A percentile compares a stretch with the other conserved stretches of the same genome.
Conservation (phyloP, 37 sponge, comb jelly and placozoan genomes). For the Agelas oroides region DNA sequence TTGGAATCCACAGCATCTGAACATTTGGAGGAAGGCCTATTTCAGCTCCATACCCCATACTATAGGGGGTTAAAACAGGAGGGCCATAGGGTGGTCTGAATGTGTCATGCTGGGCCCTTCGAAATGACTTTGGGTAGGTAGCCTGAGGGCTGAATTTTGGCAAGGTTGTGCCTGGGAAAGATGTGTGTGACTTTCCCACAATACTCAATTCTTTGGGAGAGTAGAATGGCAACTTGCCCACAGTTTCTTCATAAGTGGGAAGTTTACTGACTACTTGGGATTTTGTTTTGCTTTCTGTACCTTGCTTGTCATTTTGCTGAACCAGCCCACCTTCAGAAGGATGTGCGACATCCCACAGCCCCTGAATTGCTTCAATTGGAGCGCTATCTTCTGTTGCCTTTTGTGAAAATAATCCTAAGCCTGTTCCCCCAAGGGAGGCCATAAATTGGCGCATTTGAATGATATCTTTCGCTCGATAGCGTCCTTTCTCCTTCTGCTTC, state of each 20-base stretch:
- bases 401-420: constrained; percentile 31
- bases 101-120: constrained; percentile 66
- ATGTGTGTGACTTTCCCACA: constrained; percentile 7
- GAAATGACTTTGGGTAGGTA: constrained; percentile 23
- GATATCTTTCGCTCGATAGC: constrained; percentile 46
- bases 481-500: constrained; percentile 12
- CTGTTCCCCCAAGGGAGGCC: constrained; percentile 57
- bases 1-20: constrained; percentile 77
- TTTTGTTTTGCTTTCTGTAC: background rate
- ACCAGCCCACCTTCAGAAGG: constrained; percentile 42
- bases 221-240: constrained; percentile 34
- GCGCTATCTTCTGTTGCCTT: background rate
- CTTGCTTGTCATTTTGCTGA: constrained; percentile 6
- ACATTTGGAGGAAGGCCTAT: constrained; percentile 47
- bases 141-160: constrained; percentile 40
- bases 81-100: constrained; percentile 78
- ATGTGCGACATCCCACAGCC: constrained; percentile 54
- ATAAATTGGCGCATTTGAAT: constrained; percentile 63
- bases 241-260: constrained; percentile 27
- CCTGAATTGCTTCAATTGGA: constrained; percentile 28
- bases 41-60: constrained; percentile 78
- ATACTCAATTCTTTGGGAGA: background rate
- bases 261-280: constrained; percentile 1
- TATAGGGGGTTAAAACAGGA: constrained; percentile 48
- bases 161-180: constrained; percentile 30